phyloP scores from a whole-genome alignment of 2,888 invertebrate genomes.

The Psylliodes chrysocephalus region DNA sequence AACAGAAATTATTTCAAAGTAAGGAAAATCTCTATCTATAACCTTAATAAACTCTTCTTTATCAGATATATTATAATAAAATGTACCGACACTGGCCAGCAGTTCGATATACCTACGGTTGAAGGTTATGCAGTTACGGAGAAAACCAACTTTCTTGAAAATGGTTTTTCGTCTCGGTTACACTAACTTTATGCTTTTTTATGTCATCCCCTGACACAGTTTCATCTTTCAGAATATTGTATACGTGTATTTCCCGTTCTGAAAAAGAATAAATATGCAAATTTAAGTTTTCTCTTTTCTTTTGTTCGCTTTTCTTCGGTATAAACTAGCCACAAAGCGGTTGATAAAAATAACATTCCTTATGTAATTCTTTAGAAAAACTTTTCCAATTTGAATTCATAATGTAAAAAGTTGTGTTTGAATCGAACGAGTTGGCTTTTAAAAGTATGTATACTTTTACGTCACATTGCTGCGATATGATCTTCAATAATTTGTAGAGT shows the following conservation, averaged over 20 bases:
- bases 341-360: constrained; percentile 44
- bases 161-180: constrained; percentile 28
- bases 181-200: constrained; percentile 37
- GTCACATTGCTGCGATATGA: constrained; percentile 27
- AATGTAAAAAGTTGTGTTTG: constrained; percentile 38
- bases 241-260: constrained; percentile 36
- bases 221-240: constrained; percentile 40
- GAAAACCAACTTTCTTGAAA: constrained; percentile 23
- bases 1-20: too few relatives aligned
- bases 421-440: constrained; percentile 20
- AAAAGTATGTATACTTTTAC: constrained; percentile 29
- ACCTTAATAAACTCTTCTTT: too few relatives aligned
- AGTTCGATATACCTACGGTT: constrained; percentile 8
- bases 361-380: constrained; percentile 36
- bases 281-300: constrained; percentile 32
- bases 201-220: constrained; percentile 38
- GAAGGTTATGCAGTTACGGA: constrained; percentile 18
- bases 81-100: constrained; percentile 20
- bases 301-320: constrained; percentile 29
- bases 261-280: constrained; percentile 39
- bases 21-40: too few relatives aligned
- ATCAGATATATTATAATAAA: neutral
- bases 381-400: constrained; percentile 45
- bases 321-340: constrained; percentile 41
- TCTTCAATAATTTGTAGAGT: constrained; percentile 29